Conservation (phyloP, 2,888 invertebrate species). For the Ornithoptera alexandrae region DNA sequence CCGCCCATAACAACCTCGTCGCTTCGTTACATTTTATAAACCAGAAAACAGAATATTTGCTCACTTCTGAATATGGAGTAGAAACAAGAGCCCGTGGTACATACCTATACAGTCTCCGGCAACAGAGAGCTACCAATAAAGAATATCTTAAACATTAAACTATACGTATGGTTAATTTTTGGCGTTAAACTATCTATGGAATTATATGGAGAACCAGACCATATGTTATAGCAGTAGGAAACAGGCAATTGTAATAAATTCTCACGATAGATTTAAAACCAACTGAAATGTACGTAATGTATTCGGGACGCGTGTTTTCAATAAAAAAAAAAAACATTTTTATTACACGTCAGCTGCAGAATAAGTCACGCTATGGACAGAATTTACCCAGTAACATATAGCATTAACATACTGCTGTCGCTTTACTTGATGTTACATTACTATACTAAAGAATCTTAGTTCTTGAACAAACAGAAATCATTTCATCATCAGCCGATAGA, state of each 20-base stretch:
- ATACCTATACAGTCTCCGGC: no score
- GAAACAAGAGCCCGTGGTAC: no score
- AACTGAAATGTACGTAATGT: slow-evolving; percentile 19
- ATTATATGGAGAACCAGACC: not conserved
- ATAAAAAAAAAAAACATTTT: slow-evolving; percentile 21
- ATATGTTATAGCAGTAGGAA: slow-evolving; percentile 12
- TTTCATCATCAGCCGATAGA: no score
- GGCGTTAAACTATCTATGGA: not conserved
- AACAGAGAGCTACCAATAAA: no score
- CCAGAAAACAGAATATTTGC: no score
- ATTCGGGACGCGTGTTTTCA: slow-evolving; percentile 13
- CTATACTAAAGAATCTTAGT: no score
- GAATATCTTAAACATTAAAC: no score
- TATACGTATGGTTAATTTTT: not conserved
- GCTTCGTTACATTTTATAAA: no score
- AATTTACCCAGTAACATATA: slow-evolving; percentile 6
- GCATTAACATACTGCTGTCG: not conserved
- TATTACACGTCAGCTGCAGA: slow-evolving; percentile 24
- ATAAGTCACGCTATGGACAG: slow-evolving; percentile 5
- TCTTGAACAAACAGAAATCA: no score
- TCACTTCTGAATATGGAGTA: no score
- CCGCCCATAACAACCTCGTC: no score
- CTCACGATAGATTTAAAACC: slow-evolving; percentile 24
- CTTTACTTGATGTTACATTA: not conserved
- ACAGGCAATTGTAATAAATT: slow-evolving; percentile 20